phyloP scores from a whole-genome alignment of 35 echinoderm and acorn worm genomes.

The Lytechinus variegatus region DNA sequence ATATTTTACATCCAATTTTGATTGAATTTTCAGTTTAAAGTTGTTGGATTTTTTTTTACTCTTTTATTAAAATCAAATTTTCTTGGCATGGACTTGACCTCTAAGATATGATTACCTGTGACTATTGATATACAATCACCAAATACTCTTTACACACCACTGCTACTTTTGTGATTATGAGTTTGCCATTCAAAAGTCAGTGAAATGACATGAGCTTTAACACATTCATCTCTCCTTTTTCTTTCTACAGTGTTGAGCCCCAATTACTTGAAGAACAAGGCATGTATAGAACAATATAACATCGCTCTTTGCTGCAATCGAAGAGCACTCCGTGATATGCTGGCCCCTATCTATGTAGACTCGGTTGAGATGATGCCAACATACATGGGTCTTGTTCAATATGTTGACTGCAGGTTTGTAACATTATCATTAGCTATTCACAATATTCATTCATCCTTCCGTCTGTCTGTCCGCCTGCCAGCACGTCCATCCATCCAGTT shows the following conservation, averaged over 20 bases:
- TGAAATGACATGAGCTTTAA: not conserved
- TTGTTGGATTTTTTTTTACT: too few relatives aligned
- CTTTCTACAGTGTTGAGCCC: slow-evolving; percentile 76
- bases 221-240: not conserved
- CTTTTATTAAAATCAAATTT: too few relatives aligned
- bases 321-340: slow-evolving; percentile 71
- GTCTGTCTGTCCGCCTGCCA: too few relatives aligned
- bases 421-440: too few relatives aligned
- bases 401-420: slow-evolving; percentile 81
- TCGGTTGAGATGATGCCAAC: slow-evolving; percentile 72
- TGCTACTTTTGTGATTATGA: not conserved
- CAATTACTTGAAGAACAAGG: slow-evolving; percentile 63
- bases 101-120: too few relatives aligned
- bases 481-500: too few relatives aligned
- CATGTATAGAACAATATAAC: slow-evolving; percentile 91
- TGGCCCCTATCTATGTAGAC: slow-evolving; percentile 82
- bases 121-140: too few relatives aligned
- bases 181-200: not conserved
- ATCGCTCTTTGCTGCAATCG: slow-evolving; percentile 96
- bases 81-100: too few relatives aligned
- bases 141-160: too few relatives aligned
- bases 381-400: slow-evolving; percentile 91
- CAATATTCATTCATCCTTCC: too few relatives aligned
- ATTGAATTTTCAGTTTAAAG: too few relatives aligned
- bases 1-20: too few relatives aligned